Base-by-base conservation (phyloP, 53 echinoderm and acorn worm genomes). In the Holothuria scabra region DNA sequence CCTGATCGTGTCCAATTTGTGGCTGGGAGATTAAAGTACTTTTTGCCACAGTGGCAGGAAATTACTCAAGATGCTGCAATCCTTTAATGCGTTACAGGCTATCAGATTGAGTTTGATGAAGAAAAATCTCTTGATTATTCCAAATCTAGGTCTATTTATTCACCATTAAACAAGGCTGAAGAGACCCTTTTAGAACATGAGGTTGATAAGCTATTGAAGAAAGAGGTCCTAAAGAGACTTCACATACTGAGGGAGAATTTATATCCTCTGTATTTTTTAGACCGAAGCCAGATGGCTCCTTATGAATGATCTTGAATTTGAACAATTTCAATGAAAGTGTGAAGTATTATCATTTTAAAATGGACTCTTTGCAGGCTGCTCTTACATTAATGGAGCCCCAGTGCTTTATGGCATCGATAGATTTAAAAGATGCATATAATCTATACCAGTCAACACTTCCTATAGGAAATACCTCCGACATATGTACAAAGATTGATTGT, bases 81-180 rank as follows among this genome's bases (percentile, higher is more conserved):
- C 12, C 32, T 76, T 8, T 3, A 14, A 9, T 52, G 56, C 19
- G 56, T 76, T 49, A 28, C 52, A 56, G 76, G 76, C 0, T 76
- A 76, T 76, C 56, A 76, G 16, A 55, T 76, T 76, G 76, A 49
- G n/a, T n/a, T n/a, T n/a, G n/a, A n/a, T n/a, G n/a, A n/a, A n/a
- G n/a, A n/a, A n/a, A n/a, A n/a, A n/a, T 5, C 55, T 25, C 41
- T 76, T 25, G 26, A 76, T 49, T 69, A 49, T 31, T 76, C 76
- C 3, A 46, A 49, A 46, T 76, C 76, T 2, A 76, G 24, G 55
- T n/a, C 10, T 0, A 12, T 76, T 52, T 76, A 76, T 5, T 28
- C 13, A 28, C 24, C 76, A 1, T 49, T 76, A 25, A 59, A 29
- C 60, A 79, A 79, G 24, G 80, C 56, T 28, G 31, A 79, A 58